Base-by-base conservation (phyloP, 1,140 invertebrate genomes). In the Drosophila ficusphila region DNA sequence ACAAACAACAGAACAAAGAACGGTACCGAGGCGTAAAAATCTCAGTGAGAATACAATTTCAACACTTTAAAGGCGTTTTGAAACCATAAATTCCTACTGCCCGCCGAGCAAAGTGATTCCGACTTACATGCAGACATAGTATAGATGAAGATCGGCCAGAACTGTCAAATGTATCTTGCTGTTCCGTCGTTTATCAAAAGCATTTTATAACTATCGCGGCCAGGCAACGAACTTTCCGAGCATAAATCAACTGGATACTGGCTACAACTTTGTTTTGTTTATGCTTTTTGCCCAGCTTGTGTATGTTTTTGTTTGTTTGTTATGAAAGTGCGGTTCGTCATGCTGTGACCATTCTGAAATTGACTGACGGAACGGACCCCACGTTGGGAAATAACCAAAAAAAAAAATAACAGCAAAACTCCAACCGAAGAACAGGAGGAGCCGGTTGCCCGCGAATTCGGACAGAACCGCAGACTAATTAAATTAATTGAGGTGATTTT, bases 401-500 rank as follows among this genome's bases (percentile, higher is more conserved):
- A n/a, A n/a, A n/a, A n/a, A n/a, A n/a, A n/a, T n/a, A n/a, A n/a
- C n/a, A 33, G 39, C 58, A 64, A 25, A 64, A 25, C 25, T 12
- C 11, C 2, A 2, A 18, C 2, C 18, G n/a, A 39, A 47, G 42
- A 65, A 48, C 25, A 27, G 53, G 23, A 61, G 27, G 18, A 33
- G 51, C n/a, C 29, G 67, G 42, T 48, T 49, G 70, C 42, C 62
- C 23, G 54, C 34, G 27, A 58, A 79, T 76, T 74, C 56, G 39
- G 52, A 48, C 57, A 56, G 76, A 81, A 81, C 82, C 82, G 82
- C 82, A 86, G 82, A 88, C 82, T 88, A 86, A 86, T 86, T 88
- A 86, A 86, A 86, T 86, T 88, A 88, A 86, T 86, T 86, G 77
- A 86, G 82, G 76, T 88, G 82, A 86, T 86, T 88, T 85, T 77